Evolutionary conservation across 2,888 invertebrate genomes (phyloP), one percentile per base, ranked within the genome.

Genomic region (Cataglyphis cursor): DNA sequence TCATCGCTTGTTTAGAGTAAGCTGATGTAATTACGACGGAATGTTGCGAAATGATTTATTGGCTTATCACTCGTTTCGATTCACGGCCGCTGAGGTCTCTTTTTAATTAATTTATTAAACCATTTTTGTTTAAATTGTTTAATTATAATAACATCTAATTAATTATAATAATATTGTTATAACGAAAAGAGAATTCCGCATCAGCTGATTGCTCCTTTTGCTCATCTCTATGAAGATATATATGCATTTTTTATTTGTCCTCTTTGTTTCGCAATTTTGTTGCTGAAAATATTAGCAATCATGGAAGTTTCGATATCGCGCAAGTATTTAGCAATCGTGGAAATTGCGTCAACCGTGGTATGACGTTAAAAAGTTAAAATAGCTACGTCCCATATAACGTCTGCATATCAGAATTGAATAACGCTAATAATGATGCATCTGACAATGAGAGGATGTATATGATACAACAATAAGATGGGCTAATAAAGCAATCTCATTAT

Each of bases 21-120:
- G 83, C 84, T 89, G 90, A 89, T 85, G 87, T 90, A 91, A 90
- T 81, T 83, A 81, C 73, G 80, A 81, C 66, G 80, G 82, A 86
- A 85, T 64, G 54, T 91, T 90, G 87, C 82, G 74, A 61, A 85
- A 87, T 84, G 62, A 75, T 73, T 85, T 74, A 88, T 86, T 88
- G 82, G 66, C 82, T 85, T 90, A 90, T 90, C 89, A 41, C 59
- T 24, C 38, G 85, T 83, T 84, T 51, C 84, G 86, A 88, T 85
- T 89, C 85, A 84, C 57, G 28, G 76, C 38, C 41, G 8, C 18
- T 15, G 0, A 44, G 44, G 15, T 41, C 66, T 81, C 80, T 72
- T 24, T 2, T 65, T 88, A 88, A 91, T 91, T 89, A 86, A 90
- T 90, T 90, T 85, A 88, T 87, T 87, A 88, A 70, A 85, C 70